Percentiles rank a stretch among this genome's conserved stretches.
Conservation (phyloP, 2,113 vertebrate genomes). For the Hippocampus mohnikei region DNA sequence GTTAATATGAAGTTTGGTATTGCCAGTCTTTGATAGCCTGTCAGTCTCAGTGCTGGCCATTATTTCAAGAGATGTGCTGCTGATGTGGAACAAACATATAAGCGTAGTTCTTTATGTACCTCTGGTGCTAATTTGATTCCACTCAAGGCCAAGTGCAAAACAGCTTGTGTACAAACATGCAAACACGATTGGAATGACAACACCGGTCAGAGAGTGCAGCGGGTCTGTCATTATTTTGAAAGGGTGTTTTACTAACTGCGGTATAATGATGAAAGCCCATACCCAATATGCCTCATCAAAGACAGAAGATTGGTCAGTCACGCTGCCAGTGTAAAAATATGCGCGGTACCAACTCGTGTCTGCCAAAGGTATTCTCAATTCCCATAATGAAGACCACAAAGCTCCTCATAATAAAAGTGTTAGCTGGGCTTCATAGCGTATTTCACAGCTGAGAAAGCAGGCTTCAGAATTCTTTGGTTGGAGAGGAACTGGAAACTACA, state of each 20-base stretch:
- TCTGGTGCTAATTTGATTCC: slow-evolving; percentile 7
- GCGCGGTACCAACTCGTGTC: neutral
- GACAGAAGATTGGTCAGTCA: slow-evolving; percentile 8
- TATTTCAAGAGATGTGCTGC: neutral
- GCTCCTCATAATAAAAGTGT: neutral
- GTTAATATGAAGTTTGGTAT: neutral
- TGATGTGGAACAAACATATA: slow-evolving; percentile 1
- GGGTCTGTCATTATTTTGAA: slow-evolving; percentile 10
- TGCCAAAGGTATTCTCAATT: slow-evolving; percentile 13
- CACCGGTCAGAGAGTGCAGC: neutral
- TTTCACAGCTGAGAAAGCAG: neutral
- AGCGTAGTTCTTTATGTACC: neutral
- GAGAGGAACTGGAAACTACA: neutral
- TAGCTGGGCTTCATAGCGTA: neutral
- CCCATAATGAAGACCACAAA: slow-evolving; percentile 16
- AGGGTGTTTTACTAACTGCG: neutral
- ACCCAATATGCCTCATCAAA: slow-evolving; percentile 16
- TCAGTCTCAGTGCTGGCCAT: neutral
- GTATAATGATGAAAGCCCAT: slow-evolving; percentile 14
- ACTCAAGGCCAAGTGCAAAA: neutral
- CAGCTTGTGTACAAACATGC: neutral
- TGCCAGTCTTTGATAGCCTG: neutral
- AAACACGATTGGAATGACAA: neutral
- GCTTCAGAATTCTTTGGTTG: neutral
- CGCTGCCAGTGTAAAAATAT: slow-evolving; percentile 10